These are phyloP conservation scores for Augochlorella aurata DNA, from an alignment of 2,888 invertebrate species.

Conservation along the genomic window DNA sequence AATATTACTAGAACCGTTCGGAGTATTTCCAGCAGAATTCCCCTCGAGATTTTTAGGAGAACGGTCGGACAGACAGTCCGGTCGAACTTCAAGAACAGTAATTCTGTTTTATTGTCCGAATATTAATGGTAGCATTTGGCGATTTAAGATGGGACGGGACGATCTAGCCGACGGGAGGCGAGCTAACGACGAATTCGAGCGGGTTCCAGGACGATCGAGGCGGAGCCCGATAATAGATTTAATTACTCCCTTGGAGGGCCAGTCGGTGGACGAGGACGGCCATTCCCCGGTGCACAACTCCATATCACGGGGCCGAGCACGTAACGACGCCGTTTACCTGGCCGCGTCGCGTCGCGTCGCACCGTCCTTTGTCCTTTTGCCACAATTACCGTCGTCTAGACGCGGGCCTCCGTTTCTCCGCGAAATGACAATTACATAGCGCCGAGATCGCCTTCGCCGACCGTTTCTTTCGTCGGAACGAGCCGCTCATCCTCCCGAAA, in stretches of 20 bases:
- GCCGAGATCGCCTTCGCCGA: slow-evolving; percentile 52
- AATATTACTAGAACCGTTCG: no score
- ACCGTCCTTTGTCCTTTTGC: slow-evolving; percentile 63
- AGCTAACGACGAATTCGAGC: slow-evolving; percentile 39
- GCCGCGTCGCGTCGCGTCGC: slow-evolving; percentile 10
- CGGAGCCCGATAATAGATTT: slow-evolving; percentile 57
- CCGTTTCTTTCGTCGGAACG: slow-evolving; percentile 53
- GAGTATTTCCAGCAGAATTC: no score
- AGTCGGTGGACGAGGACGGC: slow-evolving; percentile 19
- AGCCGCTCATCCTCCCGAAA: slow-evolving; percentile 7
- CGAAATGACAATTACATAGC: slow-evolving; percentile 75
- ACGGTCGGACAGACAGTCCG: no score
- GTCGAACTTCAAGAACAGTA: no score
- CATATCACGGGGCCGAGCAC: slow-evolving; percentile 23
- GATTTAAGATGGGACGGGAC: no score
- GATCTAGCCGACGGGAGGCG: neutral
- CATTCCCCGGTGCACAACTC: slow-evolving; percentile 17
- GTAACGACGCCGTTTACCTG: slow-evolving; percentile 62
- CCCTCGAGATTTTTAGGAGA: no score
- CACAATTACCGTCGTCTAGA: slow-evolving; percentile 77
- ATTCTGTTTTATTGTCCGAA: no score
- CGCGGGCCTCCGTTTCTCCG: slow-evolving; percentile 63
- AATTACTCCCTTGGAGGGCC: slow-evolving; percentile 60
- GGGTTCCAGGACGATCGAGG: slow-evolving; percentile 29
- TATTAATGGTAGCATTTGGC: no score